A percentile compares a stretch with the other conserved stretches of the same genome.
phyloP scores from a whole-genome alignment of 2,113 vertebrate species.

The Campylorhamphus procurvoides region DNA sequence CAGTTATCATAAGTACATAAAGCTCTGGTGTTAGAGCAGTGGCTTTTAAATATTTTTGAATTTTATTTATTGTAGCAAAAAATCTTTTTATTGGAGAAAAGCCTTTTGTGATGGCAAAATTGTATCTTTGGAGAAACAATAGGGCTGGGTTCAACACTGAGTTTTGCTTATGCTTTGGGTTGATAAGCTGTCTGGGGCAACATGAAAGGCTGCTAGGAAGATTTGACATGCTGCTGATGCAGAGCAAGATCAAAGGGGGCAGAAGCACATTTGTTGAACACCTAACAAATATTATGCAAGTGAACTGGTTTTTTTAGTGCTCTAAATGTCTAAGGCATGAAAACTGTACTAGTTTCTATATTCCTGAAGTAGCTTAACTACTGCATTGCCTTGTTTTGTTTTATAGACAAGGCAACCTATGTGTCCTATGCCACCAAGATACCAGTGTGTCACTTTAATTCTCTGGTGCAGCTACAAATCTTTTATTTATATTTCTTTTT shows the following conservation, averaged over 20 bases:
- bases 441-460: not conserved
- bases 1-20: not conserved
- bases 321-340: not conserved
- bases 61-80: not conserved
- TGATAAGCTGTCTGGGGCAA: not conserved
- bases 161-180: not conserved
- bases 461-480: not conserved
- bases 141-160: not conserved
- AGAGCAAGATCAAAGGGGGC: conserved; percentile 12
- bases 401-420: not conserved
- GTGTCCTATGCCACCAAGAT: fast-evolving
- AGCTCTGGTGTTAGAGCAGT: not conserved
- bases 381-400: not conserved
- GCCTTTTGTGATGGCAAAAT: not conserved
- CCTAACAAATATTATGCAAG: conserved; percentile 5
- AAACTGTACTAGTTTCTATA: not conserved
- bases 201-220: not conserved
- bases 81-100: not conserved
- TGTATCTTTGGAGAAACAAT: not conserved
- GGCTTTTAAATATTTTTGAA: not conserved
- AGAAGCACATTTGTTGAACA: not conserved
- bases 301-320: not conserved
- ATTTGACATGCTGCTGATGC: not conserved
- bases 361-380: not conserved
- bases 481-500: not conserved